Conservation (phyloP, 2,797 vertebrate genomes). For the Calcarius lapponicus region DNA sequence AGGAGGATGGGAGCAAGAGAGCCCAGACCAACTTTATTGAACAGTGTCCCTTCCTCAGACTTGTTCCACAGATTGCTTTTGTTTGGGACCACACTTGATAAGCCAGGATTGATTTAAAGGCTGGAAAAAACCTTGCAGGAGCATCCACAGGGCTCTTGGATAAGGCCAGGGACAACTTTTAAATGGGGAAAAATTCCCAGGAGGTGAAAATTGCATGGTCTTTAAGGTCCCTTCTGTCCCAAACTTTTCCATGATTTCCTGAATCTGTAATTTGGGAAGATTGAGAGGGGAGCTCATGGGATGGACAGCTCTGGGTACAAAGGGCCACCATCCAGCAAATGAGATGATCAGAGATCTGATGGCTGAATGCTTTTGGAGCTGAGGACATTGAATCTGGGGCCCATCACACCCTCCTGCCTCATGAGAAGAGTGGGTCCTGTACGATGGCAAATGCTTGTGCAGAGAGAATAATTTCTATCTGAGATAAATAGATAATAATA, state of each 20-base stretch:
- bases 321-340: background rate
- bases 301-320: background rate
- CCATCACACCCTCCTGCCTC: background rate
- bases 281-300: background rate
- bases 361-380: background rate
- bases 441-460: fast-evolving
- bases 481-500: background rate
- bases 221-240: background rate
- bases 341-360: background rate
- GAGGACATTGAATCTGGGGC: background rate
- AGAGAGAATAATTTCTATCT: background rate
- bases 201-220: background rate
- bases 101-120: background rate
- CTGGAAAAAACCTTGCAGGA: background rate
- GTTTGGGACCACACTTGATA: background rate
- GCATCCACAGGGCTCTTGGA: background rate
- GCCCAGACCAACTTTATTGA: background rate
- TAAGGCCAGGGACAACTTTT: background rate
- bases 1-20: background rate
- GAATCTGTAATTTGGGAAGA: background rate
- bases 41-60: background rate
- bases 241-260: fast-evolving
- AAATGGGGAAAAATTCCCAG: background rate
- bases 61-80: background rate
- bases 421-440: background rate